A percentile compares a stretch with the other conserved stretches of the same genome.
phyloP scores from a whole-genome alignment of 2,888 invertebrate genomes.

The Vannuccia rotundouncinata region DNA sequence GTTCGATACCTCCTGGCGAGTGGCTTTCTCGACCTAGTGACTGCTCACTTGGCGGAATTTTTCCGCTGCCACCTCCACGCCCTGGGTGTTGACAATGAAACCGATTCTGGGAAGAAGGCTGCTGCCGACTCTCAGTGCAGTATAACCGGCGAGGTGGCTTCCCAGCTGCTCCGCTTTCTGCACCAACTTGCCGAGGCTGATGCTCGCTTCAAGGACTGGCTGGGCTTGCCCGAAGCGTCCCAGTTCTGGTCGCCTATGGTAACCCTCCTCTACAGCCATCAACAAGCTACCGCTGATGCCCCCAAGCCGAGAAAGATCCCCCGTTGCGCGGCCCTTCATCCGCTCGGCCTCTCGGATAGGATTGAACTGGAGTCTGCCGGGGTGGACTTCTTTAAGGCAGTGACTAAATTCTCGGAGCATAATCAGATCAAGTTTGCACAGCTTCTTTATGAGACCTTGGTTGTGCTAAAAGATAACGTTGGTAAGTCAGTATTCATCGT shows the following conservation, averaged over 20 bases:
- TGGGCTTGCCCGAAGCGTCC: conserved; percentile 71
- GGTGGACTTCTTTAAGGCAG: conserved; percentile 72
- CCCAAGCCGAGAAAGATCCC: background rate
- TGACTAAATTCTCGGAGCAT: conserved; percentile 73
- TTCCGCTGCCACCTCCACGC: background rate
- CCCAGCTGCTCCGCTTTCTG: conserved; percentile 67
- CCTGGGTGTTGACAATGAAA: background rate
- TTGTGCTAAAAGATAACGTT: conserved; percentile 44
- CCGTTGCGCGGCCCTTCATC: background rate
- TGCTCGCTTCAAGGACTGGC: conserved; percentile 70
- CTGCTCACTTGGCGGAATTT: background rate
- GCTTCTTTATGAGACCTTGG: conserved; percentile 70
- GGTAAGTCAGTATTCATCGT: too few species aligned
- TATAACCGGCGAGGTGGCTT: conserved; percentile 50
- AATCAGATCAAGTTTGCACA: conserved; percentile 77
- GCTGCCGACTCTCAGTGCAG: background rate
- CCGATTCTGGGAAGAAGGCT: background rate
- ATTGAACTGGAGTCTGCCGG: conserved; percentile 60
- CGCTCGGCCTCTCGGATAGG: background rate
- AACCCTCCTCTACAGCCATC: conserved; percentile 62
- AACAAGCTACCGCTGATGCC: conserved; percentile 53
- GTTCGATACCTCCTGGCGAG: conserved; percentile 71
- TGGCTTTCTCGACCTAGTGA: conserved; percentile 59
- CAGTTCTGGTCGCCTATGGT: conserved; percentile 79
- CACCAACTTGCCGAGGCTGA: conserved; percentile 73